Base-by-base conservation (phyloP, 2,888 invertebrate genomes). In the Idaea biselata region DNA sequence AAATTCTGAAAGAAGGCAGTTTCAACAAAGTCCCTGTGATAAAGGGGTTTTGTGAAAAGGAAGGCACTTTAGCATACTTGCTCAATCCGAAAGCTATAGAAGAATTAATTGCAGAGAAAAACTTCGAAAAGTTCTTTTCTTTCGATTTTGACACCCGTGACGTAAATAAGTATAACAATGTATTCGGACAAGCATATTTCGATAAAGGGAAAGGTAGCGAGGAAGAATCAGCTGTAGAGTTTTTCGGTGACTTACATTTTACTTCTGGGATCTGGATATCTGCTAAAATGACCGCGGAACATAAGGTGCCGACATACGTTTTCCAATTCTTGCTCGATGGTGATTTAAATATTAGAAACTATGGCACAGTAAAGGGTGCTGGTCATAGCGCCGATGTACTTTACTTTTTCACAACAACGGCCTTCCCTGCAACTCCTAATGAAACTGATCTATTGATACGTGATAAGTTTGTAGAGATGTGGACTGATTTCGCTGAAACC, bases 11-110 rank as follows among this genome's bases (percentile, higher is more conserved):
- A 65, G 74, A 82, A 60, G 85, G 84, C n/a, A 78, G 79, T 54
- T 83, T 86, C 59, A 73, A 80, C 8, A 76, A 80, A 18, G 87
- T 93, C 18, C 93, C 93, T 0, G 70, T 87, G 0, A 81, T 93
- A 16, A 87, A 88, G 79, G 93, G 93, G 17, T 92, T 93, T 67
- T 91, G 88, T 64, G 82, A 86, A 0, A 82, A 77, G 1, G 93
- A 94, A 74, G 93, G 93, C 1, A 75, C 86, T 14, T 72, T 87
- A 25, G 83, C 87, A 73, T 65, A 61, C 18, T 44, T 72, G 59
- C 66, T 77, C 25, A 81, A 79, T 60, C 73, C 78, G 0, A 63
- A 70, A 3, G 69, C 69, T 58, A 59, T 81, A 1, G 66, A 74
- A 60, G 70, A 78, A 58, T 56, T 83, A 1, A 69, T 76, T 17